These are phyloP conservation scores for human DNA, from an alignment of 2,113 vertebrate species.

Conservation along the genomic window GRCh38 chr14:91718001-91718500, in stretches of 20 bases:
- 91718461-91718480: not conserved
- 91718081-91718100: not conserved
- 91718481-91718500: not conserved
- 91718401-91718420: not conserved
- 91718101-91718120: not conserved
- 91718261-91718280: not conserved
- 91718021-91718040: not conserved
- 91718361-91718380: not conserved
- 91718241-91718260: not conserved
- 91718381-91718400: not conserved
- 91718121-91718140: not conserved
- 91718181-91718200: not conserved
- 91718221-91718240: not conserved
- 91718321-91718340: not conserved
- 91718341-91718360: not conserved
- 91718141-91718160: not conserved
- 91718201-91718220: not conserved
- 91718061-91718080: not conserved
- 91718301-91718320: not conserved
- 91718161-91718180: not conserved
- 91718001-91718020: not conserved
- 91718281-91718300: not conserved
- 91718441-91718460: not conserved
- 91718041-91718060: conserved; percentile 24
- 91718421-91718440: not conserved